These are phyloP conservation scores for Exephanes ischioxanthus DNA, from an alignment of 2,888 invertebrate species.

Conservation along the genomic window DNA sequence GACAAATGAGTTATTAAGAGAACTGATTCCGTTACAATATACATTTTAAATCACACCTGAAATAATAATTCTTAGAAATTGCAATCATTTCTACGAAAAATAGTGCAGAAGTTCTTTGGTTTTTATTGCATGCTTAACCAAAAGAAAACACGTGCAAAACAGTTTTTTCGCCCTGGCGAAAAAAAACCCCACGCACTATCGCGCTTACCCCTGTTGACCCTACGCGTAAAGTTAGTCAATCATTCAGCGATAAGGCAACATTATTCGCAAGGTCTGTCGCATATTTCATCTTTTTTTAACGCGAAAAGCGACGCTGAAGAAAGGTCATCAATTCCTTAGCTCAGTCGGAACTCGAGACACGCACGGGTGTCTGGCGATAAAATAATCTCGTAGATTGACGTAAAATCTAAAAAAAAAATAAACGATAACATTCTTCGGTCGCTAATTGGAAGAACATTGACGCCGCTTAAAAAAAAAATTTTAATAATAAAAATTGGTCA, in stretches of 20 bases:
- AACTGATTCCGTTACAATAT: neutral
- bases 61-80: neutral
- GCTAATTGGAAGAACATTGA: neutral
- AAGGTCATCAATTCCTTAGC: slow-evolving; percentile 1
- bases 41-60: neutral
- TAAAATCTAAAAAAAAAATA: neutral
- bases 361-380: slow-evolving; percentile 33
- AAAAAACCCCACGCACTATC: slow-evolving; percentile 9
- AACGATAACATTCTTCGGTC: slow-evolving; percentile 8
- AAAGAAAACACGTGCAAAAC: neutral
- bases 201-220: slow-evolving; percentile 7
- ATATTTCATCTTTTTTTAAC: slow-evolving; percentile 28
- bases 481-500: neutral
- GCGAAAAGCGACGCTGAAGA: neutral
- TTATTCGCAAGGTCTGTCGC: slow-evolving; percentile 54
- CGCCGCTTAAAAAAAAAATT: neutral
- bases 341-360: neutral
- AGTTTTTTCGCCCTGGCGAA: neutral
- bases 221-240: slow-evolving; percentile 46
- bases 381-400: slow-evolving; percentile 27
- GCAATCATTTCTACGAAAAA: neutral
- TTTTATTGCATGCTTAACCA: too few relatives aligned
- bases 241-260: slow-evolving; percentile 51
- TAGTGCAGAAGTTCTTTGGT: neutral
- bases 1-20: too few relatives aligned